phyloP scores from a whole-genome alignment of 1,140 invertebrate species.

The Arion vulgaris region DNA sequence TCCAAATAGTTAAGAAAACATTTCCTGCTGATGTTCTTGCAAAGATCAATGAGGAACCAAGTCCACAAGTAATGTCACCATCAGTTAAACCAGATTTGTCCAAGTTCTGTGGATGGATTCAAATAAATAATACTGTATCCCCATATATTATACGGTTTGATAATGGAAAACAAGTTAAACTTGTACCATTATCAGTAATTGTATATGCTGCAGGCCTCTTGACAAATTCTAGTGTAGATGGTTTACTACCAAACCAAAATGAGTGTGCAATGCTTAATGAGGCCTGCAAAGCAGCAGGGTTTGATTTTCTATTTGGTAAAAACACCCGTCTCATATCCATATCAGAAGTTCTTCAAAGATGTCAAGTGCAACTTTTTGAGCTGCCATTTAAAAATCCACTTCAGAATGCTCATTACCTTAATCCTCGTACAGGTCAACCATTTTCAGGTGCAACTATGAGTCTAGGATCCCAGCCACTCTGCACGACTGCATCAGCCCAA shows the following conservation, averaged over 20 bases:
- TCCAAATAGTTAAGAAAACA: slow-evolving; percentile 76
- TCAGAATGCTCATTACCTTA: slow-evolving; percentile 65
- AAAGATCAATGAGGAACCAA: slow-evolving; percentile 77
- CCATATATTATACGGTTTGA: slow-evolving; percentile 82
- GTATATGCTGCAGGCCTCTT: slow-evolving; percentile 66
- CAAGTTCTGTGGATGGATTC: slow-evolving; percentile 86
- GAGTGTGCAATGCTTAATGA: slow-evolving; percentile 66
- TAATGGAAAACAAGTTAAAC: slow-evolving; percentile 83
- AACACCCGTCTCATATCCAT: slow-evolving; percentile 64
- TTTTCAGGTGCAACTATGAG: not conserved
- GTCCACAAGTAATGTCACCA: slow-evolving; percentile 26
- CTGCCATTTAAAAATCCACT: slow-evolving; percentile 67
- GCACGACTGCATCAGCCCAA: not conserved
- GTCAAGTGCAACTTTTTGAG: slow-evolving; percentile 58
- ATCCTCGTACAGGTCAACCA: slow-evolving; percentile 31
- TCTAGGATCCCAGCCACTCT: not conserved
- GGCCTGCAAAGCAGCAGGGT: slow-evolving; percentile 64
- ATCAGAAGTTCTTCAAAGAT: slow-evolving; percentile 54
- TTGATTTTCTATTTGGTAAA: slow-evolving; percentile 65
- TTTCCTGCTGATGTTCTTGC: slow-evolving; percentile 86
- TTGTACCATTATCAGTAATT: slow-evolving; percentile 86
- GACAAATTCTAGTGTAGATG: slow-evolving; percentile 50
- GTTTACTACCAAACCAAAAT: slow-evolving; percentile 53
- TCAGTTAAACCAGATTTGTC: slow-evolving; percentile 40
- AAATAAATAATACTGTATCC: slow-evolving; percentile 94